A percentile compares a stretch with the other conserved stretches of the same genome.
These are phyloP conservation scores for Mormyrus lacerda DNA, from an alignment of 2,113 vertebrate species.

Conservation along the genomic window DNA sequence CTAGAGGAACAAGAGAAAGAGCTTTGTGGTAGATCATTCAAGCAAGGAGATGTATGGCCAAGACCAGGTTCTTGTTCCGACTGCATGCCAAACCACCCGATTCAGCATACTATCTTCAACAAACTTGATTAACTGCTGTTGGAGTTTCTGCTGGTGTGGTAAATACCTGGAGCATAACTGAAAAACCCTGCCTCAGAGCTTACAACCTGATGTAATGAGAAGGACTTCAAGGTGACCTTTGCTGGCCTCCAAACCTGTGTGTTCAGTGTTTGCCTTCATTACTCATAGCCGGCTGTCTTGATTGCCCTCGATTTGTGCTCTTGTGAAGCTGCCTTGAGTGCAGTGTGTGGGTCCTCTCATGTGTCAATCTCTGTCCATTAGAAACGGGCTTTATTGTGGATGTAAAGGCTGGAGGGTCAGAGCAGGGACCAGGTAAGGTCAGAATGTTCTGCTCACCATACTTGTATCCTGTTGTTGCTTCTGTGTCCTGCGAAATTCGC, in stretches of 20 bases:
- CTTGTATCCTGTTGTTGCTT: slow-evolving; percentile 15
- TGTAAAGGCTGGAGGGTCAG: slow-evolving; percentile 33
- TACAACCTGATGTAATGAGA: neutral
- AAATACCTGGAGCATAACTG: neutral
- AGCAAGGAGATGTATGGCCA: neutral
- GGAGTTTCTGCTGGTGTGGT: neutral
- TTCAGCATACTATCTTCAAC: neutral
- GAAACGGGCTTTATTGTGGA: slow-evolving; percentile 37
- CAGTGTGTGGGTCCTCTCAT: slow-evolving; percentile 16
- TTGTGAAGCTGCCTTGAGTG: neutral
- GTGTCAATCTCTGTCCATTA: slow-evolving; percentile 34
- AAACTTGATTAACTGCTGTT: neutral
- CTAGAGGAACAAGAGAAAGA: neutral
- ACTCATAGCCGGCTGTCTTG: neutral
- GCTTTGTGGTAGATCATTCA: neutral
- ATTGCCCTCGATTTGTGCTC: neutral
- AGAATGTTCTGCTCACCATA: neutral
- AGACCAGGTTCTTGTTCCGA: neutral
- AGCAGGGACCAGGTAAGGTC: slow-evolving; percentile 40
- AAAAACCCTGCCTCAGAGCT: neutral
- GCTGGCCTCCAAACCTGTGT: neutral
- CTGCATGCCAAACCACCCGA: neutral
- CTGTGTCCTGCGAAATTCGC: slow-evolving; percentile 18
- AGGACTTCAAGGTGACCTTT: neutral
- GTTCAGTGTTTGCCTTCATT: neutral